Conservation (phyloP, 2,113 vertebrate genomes). For the Melanocharis versteri region DNA sequence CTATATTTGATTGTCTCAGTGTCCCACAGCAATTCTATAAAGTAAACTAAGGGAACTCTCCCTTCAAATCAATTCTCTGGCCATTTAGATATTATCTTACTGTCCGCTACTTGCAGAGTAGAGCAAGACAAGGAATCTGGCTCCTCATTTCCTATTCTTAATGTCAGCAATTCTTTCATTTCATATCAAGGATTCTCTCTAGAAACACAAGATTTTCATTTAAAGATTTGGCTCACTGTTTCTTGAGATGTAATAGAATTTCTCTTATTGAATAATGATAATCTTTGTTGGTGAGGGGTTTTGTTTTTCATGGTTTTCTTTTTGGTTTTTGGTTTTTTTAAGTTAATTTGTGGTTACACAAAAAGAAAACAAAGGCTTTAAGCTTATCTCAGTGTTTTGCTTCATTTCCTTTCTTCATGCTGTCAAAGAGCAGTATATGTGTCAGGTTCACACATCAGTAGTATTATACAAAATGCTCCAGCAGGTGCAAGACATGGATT, state of each 20-base stretch:
- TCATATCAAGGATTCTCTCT: background rate
- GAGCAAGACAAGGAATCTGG: background rate
- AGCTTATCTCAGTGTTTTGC: background rate
- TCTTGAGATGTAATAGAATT: background rate
- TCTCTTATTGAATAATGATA: background rate
- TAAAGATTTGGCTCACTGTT: background rate
- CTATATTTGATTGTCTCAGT: background rate
- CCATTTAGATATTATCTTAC: background rate
- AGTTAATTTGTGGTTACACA: background rate
- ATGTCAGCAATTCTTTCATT: background rate
- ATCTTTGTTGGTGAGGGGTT: background rate
- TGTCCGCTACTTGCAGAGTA: accelerated
- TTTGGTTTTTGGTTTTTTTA: background rate
- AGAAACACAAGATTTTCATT: background rate
- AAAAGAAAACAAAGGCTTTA: background rate
- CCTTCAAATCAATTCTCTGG: background rate
- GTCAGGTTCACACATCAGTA: background rate
- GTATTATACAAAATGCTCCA: background rate
- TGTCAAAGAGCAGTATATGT: background rate
- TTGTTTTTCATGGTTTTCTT: accelerated
- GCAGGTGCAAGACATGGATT: background rate
- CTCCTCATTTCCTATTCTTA: background rate
- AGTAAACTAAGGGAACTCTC: background rate
- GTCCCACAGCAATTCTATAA: background rate
- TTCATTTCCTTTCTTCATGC: background rate